These are phyloP conservation scores for Salticus scenicus DNA, from an alignment of 2,888 invertebrate species.

Conservation along the genomic window DNA sequence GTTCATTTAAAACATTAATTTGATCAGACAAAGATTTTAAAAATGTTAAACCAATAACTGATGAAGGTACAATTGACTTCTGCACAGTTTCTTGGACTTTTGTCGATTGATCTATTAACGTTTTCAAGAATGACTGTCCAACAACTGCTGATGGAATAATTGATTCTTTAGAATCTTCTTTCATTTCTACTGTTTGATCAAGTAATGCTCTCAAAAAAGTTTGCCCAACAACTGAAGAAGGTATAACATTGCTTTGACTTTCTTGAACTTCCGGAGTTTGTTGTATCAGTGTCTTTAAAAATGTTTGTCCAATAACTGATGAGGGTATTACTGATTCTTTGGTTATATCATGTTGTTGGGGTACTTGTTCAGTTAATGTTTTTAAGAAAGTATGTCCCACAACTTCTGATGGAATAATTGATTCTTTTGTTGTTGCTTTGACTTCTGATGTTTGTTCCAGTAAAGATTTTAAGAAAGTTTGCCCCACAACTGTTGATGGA, in stretches of 20 bases:
- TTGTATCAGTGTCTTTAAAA: conserved; percentile 20
- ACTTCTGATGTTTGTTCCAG: not conserved
- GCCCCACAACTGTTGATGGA: conserved; percentile 52
- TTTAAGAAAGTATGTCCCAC: conserved; percentile 54
- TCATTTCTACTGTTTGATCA: not conserved
- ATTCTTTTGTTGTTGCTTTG: not conserved
- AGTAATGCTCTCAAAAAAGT: conserved; percentile 16
- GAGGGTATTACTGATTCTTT: conserved; percentile 27
- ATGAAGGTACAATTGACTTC: conserved; percentile 8
- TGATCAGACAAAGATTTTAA: conserved; percentile 40
- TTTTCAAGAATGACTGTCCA: conserved; percentile 60
- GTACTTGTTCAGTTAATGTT: conserved; percentile 21
- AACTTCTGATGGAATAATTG: conserved; percentile 10
- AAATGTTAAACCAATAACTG: conserved; percentile 54
- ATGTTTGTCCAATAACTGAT: conserved; percentile 27
- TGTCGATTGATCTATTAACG: conserved; percentile 22
- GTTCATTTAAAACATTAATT: no score
- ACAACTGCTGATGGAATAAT: conserved; percentile 55
- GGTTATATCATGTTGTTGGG: not conserved
- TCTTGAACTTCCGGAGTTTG: not conserved
- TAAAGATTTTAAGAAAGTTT: conserved; percentile 59
- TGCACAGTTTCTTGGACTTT: not conserved
- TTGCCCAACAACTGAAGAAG: conserved; percentile 26
- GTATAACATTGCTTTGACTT: no score
- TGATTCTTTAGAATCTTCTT: conserved; percentile 12